Conservation (phyloP, 53 echinoderm and acorn worm species). For the Henricia sp. region DNA sequence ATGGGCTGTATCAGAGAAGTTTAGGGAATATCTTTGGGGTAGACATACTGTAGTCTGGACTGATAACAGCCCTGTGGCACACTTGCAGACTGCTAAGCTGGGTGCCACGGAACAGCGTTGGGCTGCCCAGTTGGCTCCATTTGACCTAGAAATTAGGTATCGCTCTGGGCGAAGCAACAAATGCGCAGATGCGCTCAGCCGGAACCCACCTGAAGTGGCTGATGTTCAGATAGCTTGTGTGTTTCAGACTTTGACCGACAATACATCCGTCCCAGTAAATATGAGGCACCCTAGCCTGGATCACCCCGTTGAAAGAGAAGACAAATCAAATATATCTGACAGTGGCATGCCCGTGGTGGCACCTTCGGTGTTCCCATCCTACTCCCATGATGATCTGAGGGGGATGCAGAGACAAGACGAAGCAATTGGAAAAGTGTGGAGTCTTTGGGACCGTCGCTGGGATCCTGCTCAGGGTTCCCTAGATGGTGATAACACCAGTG, state of each 20-base stretch:
- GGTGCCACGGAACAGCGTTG: not conserved
- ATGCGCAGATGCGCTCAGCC: conserved; percentile 6
- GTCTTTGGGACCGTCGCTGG: not conserved
- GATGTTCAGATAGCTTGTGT: not conserved
- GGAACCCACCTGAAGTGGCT: not conserved
- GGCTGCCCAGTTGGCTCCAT: too few species aligned
- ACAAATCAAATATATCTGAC: not conserved
- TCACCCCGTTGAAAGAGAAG: not conserved
- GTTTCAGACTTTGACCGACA: not conserved
- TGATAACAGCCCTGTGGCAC: not conserved
- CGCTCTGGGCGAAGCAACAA: conserved; percentile 1
- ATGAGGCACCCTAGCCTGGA: not conserved
- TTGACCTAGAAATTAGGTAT: not conserved
- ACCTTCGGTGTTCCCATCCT: too few species aligned
- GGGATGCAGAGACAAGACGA: too few species aligned
- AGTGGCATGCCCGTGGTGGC: too few species aligned
- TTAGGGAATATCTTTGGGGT: too few species aligned
- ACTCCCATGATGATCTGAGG: too few species aligned
- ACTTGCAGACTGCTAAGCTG: conserved; percentile 6
- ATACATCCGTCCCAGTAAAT: not conserved
- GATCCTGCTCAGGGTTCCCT: not conserved
- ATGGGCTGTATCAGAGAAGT: not conserved
- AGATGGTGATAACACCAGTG: not conserved
- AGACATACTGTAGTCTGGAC: too few species aligned
- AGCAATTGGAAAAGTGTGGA: not conserved